Conservation (phyloP, 1,140 invertebrate species). For the Choristoneura fumiferana region DNA sequence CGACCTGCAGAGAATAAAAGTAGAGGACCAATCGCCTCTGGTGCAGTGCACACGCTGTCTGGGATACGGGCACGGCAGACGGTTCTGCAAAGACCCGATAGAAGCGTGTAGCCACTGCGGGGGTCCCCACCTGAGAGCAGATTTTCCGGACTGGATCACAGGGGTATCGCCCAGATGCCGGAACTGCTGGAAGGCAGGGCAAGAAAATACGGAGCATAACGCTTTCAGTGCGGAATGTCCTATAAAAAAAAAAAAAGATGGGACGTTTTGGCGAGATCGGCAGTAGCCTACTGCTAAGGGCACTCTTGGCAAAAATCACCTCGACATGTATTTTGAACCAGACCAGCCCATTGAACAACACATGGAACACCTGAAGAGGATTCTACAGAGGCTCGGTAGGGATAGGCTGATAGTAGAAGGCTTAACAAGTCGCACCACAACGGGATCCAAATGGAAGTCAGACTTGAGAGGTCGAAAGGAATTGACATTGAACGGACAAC, state of each 20-base stretch:
- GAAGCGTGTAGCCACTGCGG: conserved; percentile 1
- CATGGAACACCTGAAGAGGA: not conserved
- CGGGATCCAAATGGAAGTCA: too few relatives aligned
- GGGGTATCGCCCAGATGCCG: not conserved
- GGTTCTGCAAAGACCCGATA: not conserved
- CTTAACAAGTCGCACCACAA: not conserved
- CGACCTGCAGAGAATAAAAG: not conserved
- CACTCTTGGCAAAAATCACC: not conserved
- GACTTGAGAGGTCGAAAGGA: too few relatives aligned
- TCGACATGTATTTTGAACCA: not conserved
- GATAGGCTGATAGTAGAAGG: not conserved
- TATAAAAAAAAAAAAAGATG: not conserved
- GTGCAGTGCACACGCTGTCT: not conserved
- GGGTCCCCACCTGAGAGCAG: not conserved
- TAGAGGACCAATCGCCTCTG: not conserved
- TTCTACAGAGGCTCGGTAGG: not conserved
- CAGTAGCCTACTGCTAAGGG: conserved; percentile 6
- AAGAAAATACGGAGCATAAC: not conserved
- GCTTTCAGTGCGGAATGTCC: not conserved
- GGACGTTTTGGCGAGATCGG: not conserved
- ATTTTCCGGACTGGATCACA: not conserved
- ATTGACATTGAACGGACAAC: too few relatives aligned
- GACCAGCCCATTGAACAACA: not conserved
- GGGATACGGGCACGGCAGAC: not conserved
- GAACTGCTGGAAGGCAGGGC: not conserved